These are phyloP conservation scores for Nannoperca australis DNA, from an alignment of 2,797 vertebrate genomes.

Conservation along the genomic window DNA sequence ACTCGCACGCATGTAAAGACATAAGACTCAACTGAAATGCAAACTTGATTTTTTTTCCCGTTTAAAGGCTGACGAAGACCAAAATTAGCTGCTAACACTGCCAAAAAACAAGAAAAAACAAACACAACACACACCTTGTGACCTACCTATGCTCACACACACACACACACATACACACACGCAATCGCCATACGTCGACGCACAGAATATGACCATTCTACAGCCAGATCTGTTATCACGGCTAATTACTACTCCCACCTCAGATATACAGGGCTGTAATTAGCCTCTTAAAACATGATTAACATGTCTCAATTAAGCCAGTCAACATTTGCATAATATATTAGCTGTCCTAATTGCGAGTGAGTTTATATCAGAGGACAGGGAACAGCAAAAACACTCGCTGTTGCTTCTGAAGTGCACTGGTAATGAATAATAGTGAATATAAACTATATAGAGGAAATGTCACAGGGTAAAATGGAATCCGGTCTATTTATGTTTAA, in stretches of 20 bases:
- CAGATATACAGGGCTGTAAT: conserved; percentile 98
- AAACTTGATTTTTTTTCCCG: background rate
- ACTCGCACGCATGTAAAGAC: background rate
- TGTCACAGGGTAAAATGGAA: conserved; percentile 51
- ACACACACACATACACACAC: background rate
- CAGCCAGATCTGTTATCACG: conserved; percentile 92
- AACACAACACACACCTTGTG: conserved; percentile 23
- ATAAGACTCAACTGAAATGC: background rate
- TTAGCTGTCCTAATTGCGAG: conserved; percentile 94
- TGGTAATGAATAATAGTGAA: conserved; percentile 26
- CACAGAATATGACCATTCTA: conserved; percentile 78
- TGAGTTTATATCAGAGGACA: conserved; percentile 90
- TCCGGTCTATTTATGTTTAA: conserved; percentile 58
- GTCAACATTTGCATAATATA: conserved; percentile 99
- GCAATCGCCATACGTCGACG: conserved; percentile 51
- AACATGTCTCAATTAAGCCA: conserved; percentile 94
- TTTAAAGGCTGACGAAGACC: background rate
- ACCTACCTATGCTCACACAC: conserved; percentile 2
- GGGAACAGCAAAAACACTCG: conserved; percentile 81
- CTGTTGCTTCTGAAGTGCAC: conserved; percentile 63
- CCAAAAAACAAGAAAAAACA: conserved; percentile 13
- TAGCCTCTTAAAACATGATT: conserved; percentile 99
- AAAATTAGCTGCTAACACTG: background rate
- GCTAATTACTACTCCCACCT: conserved; percentile 97
- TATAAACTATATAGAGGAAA: conserved; percentile 61